These are phyloP conservation scores for Erinaceus europaeus DNA, from an alignment of 2,113 vertebrate species.

Conservation along the genomic window DNA sequence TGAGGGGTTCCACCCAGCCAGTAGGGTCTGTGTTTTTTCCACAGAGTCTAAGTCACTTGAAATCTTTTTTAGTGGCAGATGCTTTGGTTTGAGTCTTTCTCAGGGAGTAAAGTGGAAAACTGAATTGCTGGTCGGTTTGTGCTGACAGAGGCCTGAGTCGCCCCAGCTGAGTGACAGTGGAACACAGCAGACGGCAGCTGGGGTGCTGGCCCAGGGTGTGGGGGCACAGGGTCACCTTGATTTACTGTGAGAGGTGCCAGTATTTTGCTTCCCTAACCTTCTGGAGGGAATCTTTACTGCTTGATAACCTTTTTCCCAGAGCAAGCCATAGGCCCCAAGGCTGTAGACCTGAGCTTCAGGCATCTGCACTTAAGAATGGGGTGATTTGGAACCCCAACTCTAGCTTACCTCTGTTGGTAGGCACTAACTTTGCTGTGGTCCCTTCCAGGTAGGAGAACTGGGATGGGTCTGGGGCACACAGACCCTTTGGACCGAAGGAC, in stretches of 20 bases:
- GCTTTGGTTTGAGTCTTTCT: not conserved
- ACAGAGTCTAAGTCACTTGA: not conserved
- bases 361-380: too few species aligned
- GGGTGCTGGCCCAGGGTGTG: accelerated
- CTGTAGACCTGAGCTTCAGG: not conserved
- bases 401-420: not conserved
- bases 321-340: too few species aligned
- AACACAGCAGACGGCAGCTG: accelerated
- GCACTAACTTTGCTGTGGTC: not conserved
- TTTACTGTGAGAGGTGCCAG: not conserved
- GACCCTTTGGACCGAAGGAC: not conserved
- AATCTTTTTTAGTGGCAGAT: not conserved
- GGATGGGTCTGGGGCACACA: not conserved
- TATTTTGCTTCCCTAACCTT: not conserved
- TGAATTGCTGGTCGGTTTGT: too few species aligned
- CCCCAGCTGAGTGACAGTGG: not conserved
- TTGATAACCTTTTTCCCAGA: not conserved
- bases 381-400: not conserved
- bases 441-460: not conserved
- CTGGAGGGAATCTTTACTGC: not conserved
- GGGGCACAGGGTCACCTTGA: not conserved
- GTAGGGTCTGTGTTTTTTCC: not conserved
- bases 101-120: not conserved
- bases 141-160: too few species aligned
- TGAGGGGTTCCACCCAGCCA: not conserved